Percentiles rank a stretch among this genome's conserved stretches.
Evolutionary conservation across 2,113 vertebrate genomes (phyloP).

Genomic region (Scalopus aquaticus): DNA sequence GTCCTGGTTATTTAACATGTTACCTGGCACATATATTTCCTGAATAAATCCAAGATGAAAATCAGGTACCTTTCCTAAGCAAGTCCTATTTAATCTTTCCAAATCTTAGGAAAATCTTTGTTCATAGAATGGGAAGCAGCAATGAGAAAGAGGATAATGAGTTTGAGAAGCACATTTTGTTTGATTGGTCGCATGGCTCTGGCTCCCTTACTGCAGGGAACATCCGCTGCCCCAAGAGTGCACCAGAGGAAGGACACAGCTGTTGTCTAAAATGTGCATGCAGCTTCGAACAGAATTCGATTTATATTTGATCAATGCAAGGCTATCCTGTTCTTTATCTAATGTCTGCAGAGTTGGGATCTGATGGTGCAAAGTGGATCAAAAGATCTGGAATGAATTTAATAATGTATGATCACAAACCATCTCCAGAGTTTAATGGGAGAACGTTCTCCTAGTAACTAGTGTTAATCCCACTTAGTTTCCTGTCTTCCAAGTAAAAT

Average conservation of each 20-base stretch:
- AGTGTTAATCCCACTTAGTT: neutral
- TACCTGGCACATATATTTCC: neutral
- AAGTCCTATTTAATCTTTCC: neutral
- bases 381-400: neutral
- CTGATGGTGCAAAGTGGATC: neutral
- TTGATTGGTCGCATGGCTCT: neutral
- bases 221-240: neutral
- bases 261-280: neutral
- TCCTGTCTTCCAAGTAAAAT: neutral
- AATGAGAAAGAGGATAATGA: neutral
- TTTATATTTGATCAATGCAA: neutral
- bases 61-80: neutral
- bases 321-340: conserved; percentile 15
- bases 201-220: neutral
- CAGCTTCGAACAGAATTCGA: neutral
- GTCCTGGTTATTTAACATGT: neutral
- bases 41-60: neutral
- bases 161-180: neutral
- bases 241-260: neutral
- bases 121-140: neutral
- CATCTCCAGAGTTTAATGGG: neutral
- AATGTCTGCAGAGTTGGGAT: conserved; percentile 27
- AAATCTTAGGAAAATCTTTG: neutral
- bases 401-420: conserved; percentile 45
- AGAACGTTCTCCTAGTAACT: neutral